These are phyloP conservation scores for Allophyes oxyacanthae DNA, from an alignment of 2,888 invertebrate species.

Conservation along the genomic window DNA sequence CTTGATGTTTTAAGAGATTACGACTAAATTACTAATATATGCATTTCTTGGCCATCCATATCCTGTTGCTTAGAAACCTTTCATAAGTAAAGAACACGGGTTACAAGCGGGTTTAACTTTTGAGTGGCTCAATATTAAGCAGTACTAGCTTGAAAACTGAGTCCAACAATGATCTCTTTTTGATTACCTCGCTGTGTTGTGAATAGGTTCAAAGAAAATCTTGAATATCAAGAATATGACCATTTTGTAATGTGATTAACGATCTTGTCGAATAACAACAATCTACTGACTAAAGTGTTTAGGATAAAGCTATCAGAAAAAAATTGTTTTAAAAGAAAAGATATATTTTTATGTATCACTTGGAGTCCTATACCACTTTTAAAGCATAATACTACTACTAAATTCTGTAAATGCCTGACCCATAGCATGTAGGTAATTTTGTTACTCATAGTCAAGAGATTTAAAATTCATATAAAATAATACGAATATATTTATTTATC, in stretches of 20 bases:
- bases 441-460: conserved; percentile 37
- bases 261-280: conserved; percentile 48
- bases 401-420: conserved; percentile 23
- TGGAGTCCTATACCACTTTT: conserved; percentile 46
- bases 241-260: neutral
- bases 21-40: conserved; percentile 10
- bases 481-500: conserved; percentile 27
- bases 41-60: too few species aligned
- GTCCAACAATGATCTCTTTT: neutral
- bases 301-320: conserved; percentile 20
- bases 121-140: too few species aligned
- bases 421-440: conserved; percentile 38
- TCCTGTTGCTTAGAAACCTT: too few species aligned
- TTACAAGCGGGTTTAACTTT: too few species aligned
- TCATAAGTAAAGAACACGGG: too few species aligned
- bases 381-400: conserved; percentile 20
- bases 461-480: conserved; percentile 21
- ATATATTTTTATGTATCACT: conserved; percentile 55
- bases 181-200: neutral
- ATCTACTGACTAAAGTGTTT: conserved; percentile 11
- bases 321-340: conserved; percentile 49
- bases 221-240: neutral
- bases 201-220: neutral
- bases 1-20: conserved; percentile 42
- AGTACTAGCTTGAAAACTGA: neutral